Evolutionary conservation across 37 sponge, comb jelly and placozoan genomes (phyloP), one percentile per base, ranked within the genome.

Genomic region (Theonella swinhoei): DNA sequence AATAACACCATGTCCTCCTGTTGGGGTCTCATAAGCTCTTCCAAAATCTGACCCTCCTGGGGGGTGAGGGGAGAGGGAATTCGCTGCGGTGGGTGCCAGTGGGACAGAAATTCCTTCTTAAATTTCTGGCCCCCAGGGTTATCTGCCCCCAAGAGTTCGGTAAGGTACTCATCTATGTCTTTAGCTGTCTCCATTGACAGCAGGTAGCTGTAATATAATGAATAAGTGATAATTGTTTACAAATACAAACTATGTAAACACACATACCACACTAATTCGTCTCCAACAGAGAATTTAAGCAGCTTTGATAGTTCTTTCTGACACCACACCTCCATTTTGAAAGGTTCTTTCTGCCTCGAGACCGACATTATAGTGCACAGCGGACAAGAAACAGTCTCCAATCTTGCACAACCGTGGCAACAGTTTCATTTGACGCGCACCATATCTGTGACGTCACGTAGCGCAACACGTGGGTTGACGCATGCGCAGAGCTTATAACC

Each of bases 161-260:
- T 23, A 0, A 93, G 62, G 65, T 89, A 93, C 11, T 89, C 90
- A 3, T 67, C 68, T 25, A 87, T 70, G n/a, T 86, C 87, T n/a
- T 85, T 71, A 24, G 43, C 68, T 0, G 65, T 54, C 28, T 78
- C 73, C 83, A 93, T 93, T 1, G 88, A 81, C 14, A 89, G 42
- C 24, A 93, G 78, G 76, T 93, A 93, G n/a, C 90, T 89, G 68
- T 0, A 31, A 4, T n/a, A n/a, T n/a, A n/a, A n/a, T n/a, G n/a
- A n/a, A n/a, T n/a, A 74, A 58, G 8, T 32, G 26, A 14, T 35
- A 77, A 31, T 36, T 22, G 39, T 34, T 34, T 2, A 36, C 35
- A 29, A 62, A 30, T 36, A 33, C 60, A 74, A 3, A 63, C n/a
- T n/a, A 77, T 3, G 2, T 63, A 47, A 60, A 4, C 7, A 26